These are phyloP conservation scores for Paracanthobrama guichenoti DNA, from an alignment of 2,113 vertebrate genomes.

Conservation along the genomic window DNA sequence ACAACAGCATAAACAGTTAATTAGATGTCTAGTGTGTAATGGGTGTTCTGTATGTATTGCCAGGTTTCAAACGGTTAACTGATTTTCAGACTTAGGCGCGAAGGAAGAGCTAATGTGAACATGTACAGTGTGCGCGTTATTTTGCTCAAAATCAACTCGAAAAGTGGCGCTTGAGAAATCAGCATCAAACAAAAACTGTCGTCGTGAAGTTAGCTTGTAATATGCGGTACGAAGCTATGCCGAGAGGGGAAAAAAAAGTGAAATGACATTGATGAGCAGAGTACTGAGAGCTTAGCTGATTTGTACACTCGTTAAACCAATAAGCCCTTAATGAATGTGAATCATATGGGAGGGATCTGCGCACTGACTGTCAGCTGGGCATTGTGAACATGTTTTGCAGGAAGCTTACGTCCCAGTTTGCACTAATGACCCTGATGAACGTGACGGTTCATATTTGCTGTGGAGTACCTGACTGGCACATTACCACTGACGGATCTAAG, in stretches of 20 bases:
- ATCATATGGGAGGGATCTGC: constrained; percentile 49
- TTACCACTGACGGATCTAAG: constrained; percentile 41
- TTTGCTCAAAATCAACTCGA: constrained; percentile 25
- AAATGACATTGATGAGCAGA: constrained; percentile 52
- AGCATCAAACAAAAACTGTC: constrained; percentile 76
- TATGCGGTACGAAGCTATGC: constrained; percentile 71
- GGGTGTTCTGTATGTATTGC: constrained; percentile 54
- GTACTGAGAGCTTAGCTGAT: constrained; percentile 47
- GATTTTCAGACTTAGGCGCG: constrained; percentile 17
- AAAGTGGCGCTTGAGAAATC: constrained; percentile 49
- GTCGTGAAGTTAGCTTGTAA: constrained; percentile 65
- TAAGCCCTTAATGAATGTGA: constrained; percentile 52
- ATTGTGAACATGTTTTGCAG: constrained; percentile 21
- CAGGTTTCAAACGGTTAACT: constrained; percentile 31
- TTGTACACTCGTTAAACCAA: constrained; percentile 54
- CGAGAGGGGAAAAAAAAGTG: constrained; percentile 55
- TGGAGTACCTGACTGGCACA: constrained; percentile 12
- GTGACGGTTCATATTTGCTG: background rate
- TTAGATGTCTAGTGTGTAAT: constrained; percentile 48
- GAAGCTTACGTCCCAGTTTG: constrained; percentile 18
- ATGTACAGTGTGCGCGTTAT: constrained; percentile 34
- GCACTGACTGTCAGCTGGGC: constrained; percentile 16
- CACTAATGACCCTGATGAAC: constrained; percentile 17
- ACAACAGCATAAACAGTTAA: constrained; percentile 62
- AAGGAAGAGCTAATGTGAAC: background rate